A percentile compares a stretch with the other conserved stretches of the same genome.
phyloP scores from a whole-genome alignment of 2,888 invertebrate species.

The Candidula unifasciata region DNA sequence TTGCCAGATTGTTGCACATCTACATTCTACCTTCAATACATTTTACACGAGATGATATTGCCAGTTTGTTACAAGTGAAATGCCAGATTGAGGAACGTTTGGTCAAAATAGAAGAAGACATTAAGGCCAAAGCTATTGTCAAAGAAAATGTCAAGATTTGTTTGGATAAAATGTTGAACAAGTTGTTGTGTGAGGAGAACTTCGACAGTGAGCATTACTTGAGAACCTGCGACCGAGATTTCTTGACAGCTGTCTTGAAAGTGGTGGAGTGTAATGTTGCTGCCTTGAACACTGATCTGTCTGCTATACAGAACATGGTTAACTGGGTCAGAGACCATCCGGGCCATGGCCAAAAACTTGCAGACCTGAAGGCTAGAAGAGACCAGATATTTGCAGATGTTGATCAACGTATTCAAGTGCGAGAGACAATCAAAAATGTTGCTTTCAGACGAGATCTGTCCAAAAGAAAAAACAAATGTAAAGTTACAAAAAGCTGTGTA shows the following conservation, averaged over 20 bases:
- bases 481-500: slow-evolving; percentile 25
- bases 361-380: slow-evolving; percentile 12
- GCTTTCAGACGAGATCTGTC: slow-evolving; percentile 1
- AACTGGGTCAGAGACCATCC: slow-evolving; percentile 42
- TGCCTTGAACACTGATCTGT: slow-evolving; percentile 31
- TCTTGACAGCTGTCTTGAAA: slow-evolving; percentile 37
- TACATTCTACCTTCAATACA: slow-evolving; percentile 45
- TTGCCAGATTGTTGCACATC: slow-evolving; percentile 46
- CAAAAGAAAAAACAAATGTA: slow-evolving; percentile 24
- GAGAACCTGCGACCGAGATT: slow-evolving; percentile 30
- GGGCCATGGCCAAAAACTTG: background rate
- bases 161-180: slow-evolving; percentile 16
- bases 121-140: background rate
- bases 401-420: slow-evolving; percentile 18
- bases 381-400: slow-evolving; percentile 20
- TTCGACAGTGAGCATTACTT: slow-evolving; percentile 47
- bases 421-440: slow-evolving; percentile 49
- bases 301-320: slow-evolving; percentile 43
- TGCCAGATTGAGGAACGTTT: slow-evolving; percentile 36
- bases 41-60: slow-evolving; percentile 35
- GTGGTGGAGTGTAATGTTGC: background rate
- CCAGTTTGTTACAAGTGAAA: slow-evolving; percentile 19
- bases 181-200: slow-evolving; percentile 23
- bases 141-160: slow-evolving; percentile 24
- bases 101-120: slow-evolving; percentile 29